Conservation (phyloP, 2,797 vertebrate species). For the Parambassis ranga region DNA sequence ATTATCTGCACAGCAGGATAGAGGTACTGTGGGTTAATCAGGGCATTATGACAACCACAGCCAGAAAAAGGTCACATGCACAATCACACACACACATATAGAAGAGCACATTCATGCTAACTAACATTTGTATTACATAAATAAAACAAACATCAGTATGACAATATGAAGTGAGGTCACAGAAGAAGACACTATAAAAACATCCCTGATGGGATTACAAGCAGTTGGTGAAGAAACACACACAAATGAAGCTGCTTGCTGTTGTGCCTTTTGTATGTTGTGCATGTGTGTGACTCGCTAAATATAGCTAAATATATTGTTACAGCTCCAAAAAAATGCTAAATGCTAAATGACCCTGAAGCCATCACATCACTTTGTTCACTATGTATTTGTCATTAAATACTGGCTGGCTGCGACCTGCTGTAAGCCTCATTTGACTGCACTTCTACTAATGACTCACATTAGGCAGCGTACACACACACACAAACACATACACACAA, state of each 20-base stretch:
- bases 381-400: conserved; percentile 66
- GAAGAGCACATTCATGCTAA: too few species aligned
- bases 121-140: too few species aligned
- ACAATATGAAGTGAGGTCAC: not conserved
- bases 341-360: conserved; percentile 40
- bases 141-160: too few species aligned
- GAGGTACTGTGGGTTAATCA: conserved; percentile 66
- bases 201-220: conserved; percentile 19
- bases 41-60: conserved; percentile 27
- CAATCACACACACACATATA: not conserved
- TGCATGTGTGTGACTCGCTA: not conserved
- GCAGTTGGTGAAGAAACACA: not conserved
- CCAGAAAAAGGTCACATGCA: not conserved
- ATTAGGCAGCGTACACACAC: conserved; percentile 21
- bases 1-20: conserved; percentile 37
- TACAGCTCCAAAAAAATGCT: conserved; percentile 35
- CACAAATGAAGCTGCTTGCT: not conserved
- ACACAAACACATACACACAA: not conserved
- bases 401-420: conserved; percentile 53
- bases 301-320: conserved; percentile 7
- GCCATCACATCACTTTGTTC: conserved; percentile 14
- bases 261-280: not conserved
- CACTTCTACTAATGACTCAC: conserved; percentile 55
- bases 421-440: conserved; percentile 63
- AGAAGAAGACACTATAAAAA: conserved; percentile 1